A percentile compares a stretch with the other conserved stretches of the same genome.
These are phyloP conservation scores for Lithophane ornitopus DNA, from an alignment of 2,888 invertebrate genomes.

Conservation along the genomic window DNA sequence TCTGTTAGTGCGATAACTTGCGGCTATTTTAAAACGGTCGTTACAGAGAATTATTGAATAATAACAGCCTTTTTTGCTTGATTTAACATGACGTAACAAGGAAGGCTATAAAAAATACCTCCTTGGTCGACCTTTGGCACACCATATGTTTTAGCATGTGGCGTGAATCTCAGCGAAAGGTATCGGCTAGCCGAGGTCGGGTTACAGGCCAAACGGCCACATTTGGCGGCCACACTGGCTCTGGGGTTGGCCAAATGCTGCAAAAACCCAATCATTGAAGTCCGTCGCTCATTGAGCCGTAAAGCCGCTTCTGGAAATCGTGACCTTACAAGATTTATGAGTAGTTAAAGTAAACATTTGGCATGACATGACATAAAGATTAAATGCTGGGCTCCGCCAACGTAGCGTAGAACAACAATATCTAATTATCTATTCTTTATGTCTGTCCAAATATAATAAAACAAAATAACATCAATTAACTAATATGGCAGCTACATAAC, in stretches of 20 bases:
- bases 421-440: too few species aligned
- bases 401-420: neutral
- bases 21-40: conserved; percentile 57
- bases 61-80: conserved; percentile 62
- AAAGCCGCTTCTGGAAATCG: conserved; percentile 72
- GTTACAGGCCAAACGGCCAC: conserved; percentile 85
- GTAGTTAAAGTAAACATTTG: conserved; percentile 35
- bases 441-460: too few species aligned
- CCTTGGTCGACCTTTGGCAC: conserved; percentile 85
- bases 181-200: conserved; percentile 76
- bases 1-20: conserved; percentile 62
- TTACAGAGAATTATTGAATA: conserved; percentile 65
- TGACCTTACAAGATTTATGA: conserved; percentile 74
- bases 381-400: neutral
- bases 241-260: conserved; percentile 79
- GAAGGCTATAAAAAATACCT: conserved; percentile 83
- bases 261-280: conserved; percentile 83
- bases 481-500: too few species aligned
- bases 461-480: too few species aligned
- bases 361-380: conserved; percentile 5
- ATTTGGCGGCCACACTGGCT: conserved; percentile 79
- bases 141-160: conserved; percentile 84
- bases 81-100: conserved; percentile 75
- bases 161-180: conserved; percentile 84
- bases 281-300: conserved; percentile 72